Evolutionary conservation across 2,113 vertebrate genomes (phyloP), one percentile per base, ranked within the genome.

Genomic region (Salvator merianae): DNA sequence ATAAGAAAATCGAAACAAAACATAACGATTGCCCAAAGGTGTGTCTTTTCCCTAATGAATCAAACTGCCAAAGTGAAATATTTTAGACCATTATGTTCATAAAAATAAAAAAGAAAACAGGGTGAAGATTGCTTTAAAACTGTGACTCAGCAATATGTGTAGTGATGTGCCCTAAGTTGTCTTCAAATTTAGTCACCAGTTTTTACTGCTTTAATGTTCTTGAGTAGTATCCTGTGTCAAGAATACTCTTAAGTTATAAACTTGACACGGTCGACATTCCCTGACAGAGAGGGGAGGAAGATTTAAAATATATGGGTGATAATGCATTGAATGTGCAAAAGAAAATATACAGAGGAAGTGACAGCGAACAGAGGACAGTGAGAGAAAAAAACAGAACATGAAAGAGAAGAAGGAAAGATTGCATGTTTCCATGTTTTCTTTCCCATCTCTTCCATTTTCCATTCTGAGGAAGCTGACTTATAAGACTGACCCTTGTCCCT

Each of bases 381-480:
- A n/a, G n/a, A n/a, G n/a, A n/a, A n/a, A n/a, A n/a, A 14, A 53
- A 53, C 10, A 14, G 16, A 14, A 53, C 3, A 53, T 9, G 50
- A 53, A 53, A 53, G 50, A 9, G 8, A 9, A 53, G 50, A 53
- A 53, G 50, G 50, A 14, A 53, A 53, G 2, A 53, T 53, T 13
- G 16, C 0, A 50, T 4, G 0, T 68, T 18, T 34, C 47, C 20
- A 22, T 86, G 26, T 1, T 10, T 2, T 0, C 0, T 59, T 43
- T 36, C 28, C 5, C 85, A 72, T 66, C 50, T 22, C 2, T 26
- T 26, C 55, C 74, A 20, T 59, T 74, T 91, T 66, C 40, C n/a
- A 28, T 75, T 78, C 71, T 50, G 79, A 89, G 47, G 2, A 50
- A 20, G 43, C 81, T 85, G 14, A 50, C 65, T 55, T 91, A 79